Conservation (phyloP, 2,888 invertebrate species). For the Netelia inedita region DNA sequence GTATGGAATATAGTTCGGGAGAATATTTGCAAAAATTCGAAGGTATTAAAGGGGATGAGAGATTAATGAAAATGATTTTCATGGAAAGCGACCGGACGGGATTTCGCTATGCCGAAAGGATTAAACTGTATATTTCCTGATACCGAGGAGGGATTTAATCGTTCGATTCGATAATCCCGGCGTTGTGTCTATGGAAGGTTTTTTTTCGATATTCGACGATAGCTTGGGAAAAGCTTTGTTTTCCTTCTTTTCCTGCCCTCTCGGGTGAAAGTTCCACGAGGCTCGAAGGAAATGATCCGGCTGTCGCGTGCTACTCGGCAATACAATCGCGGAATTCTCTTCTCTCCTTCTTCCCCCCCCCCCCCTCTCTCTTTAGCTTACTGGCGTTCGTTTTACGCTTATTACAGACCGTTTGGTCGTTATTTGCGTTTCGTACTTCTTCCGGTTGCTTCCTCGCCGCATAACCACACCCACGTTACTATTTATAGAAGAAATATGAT, state of each 20-base stretch:
- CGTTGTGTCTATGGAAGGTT: background rate
- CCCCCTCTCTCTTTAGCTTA: slow-evolving; percentile 28
- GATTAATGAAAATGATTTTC: slow-evolving; percentile 21
- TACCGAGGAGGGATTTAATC: background rate
- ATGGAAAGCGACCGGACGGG: slow-evolving; percentile 1
- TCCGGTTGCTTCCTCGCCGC: slow-evolving; percentile 20
- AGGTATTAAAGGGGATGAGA: slow-evolving; percentile 1
- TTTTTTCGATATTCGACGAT: slow-evolving; percentile 22
- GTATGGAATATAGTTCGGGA: background rate
- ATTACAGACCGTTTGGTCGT: slow-evolving; percentile 67
- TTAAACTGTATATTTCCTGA: background rate
- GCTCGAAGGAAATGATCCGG: slow-evolving; percentile 46
- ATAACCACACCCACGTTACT: slow-evolving; percentile 46
- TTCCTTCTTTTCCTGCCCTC: background rate
- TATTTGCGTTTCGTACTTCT: slow-evolving; percentile 58
- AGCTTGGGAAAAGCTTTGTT: slow-evolving; percentile 11
- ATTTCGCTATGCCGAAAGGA: background rate
- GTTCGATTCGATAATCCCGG: slow-evolving; percentile 1
- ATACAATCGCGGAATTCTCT: slow-evolving; percentile 46
- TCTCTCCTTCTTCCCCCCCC: too few species aligned
- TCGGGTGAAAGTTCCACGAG: background rate
- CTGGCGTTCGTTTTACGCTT: slow-evolving; percentile 50
- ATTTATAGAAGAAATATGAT: slow-evolving; percentile 38
- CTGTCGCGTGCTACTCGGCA: slow-evolving; percentile 64
- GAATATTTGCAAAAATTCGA: background rate